phyloP scores from a whole-genome alignment of 2,797 vertebrate species.

The Amniataba percoides region DNA sequence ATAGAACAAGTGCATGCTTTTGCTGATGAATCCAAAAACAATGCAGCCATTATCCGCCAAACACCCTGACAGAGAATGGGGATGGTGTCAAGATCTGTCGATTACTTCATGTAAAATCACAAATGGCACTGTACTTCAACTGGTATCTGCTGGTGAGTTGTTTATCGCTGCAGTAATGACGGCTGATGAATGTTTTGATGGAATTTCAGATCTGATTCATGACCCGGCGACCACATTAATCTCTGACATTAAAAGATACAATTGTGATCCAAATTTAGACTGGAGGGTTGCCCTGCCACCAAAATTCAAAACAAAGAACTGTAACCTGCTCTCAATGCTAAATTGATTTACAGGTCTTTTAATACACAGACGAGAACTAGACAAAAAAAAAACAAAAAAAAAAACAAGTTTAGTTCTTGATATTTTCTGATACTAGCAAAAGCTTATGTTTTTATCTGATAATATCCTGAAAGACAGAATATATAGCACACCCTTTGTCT shows the following conservation, averaged over 20 bases:
- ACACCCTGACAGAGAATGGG: conserved; percentile 45
- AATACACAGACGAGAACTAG: not conserved
- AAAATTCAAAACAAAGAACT: conserved; percentile 22
- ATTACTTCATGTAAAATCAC: conserved; percentile 64
- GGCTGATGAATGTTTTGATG: conserved; percentile 67
- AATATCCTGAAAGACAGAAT: not conserved
- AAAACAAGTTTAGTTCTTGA: not conserved
- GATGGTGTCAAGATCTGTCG: conserved; percentile 70
- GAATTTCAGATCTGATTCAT: conserved; percentile 50
- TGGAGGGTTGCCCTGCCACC: not conserved
- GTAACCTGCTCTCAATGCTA: conserved; percentile 20
- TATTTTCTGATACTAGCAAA: not conserved
- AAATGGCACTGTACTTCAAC: conserved; percentile 62
- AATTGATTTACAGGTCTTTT: not conserved
- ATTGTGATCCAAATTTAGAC: conserved; percentile 43
- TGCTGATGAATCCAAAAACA: conserved; percentile 73
- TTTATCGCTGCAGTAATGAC: conserved; percentile 68
- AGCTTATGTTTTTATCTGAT: not conserved
- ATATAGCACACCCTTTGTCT: not conserved
- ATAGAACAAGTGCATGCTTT: conserved; percentile 73
- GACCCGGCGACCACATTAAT: conserved; percentile 48
- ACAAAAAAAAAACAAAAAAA: not conserved
- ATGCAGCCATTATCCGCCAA: conserved; percentile 70
- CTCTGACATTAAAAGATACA: conserved; percentile 51
- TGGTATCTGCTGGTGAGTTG: conserved; percentile 48